A percentile compares a stretch with the other conserved stretches of the same genome.
These are phyloP conservation scores for Erannis defoliaria DNA, from an alignment of 2,888 invertebrate species.

Conservation along the genomic window DNA sequence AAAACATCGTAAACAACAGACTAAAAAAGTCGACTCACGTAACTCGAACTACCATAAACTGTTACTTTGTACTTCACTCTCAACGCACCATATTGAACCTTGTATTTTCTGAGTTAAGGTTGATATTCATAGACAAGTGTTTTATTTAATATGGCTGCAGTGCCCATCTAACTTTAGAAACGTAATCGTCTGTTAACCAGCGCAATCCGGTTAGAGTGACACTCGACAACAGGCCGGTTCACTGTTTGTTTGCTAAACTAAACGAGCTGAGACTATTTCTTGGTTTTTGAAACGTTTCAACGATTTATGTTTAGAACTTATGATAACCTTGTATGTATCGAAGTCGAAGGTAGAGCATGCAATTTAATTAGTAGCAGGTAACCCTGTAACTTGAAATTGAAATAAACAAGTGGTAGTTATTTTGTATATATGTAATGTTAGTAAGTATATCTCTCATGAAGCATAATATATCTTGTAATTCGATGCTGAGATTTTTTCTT, in stretches of 20 bases:
- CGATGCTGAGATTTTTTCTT: no score
- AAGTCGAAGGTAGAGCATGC: no score
- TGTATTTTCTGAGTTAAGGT: not conserved
- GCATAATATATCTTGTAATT: no score
- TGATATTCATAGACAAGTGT: not conserved
- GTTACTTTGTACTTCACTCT: conserved; percentile 25
- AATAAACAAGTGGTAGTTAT: no score
- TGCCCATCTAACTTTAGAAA: conserved; percentile 36
- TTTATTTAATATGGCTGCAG: conserved; percentile 32
- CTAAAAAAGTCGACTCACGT: conserved; percentile 39
- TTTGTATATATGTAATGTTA: no score
- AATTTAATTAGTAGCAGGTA: no score
- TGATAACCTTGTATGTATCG: no score
- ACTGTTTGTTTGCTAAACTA: conserved; percentile 22
- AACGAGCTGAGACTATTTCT: conserved; percentile 4
- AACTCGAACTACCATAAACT: conserved; percentile 39
- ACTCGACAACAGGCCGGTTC: conserved; percentile 23
- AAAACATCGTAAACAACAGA: conserved; percentile 38
- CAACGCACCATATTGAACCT: not conserved
- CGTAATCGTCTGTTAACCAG: conserved; percentile 35
- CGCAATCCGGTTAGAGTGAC: conserved; percentile 32
- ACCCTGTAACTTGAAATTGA: no score
- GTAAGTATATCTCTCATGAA: no score
- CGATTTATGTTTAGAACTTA: no score
- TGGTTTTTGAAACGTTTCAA: not conserved